Evolutionary conservation across 1,140 invertebrate species (phyloP).

Genomic region (Macrotrachela quadricornifera): DNA sequence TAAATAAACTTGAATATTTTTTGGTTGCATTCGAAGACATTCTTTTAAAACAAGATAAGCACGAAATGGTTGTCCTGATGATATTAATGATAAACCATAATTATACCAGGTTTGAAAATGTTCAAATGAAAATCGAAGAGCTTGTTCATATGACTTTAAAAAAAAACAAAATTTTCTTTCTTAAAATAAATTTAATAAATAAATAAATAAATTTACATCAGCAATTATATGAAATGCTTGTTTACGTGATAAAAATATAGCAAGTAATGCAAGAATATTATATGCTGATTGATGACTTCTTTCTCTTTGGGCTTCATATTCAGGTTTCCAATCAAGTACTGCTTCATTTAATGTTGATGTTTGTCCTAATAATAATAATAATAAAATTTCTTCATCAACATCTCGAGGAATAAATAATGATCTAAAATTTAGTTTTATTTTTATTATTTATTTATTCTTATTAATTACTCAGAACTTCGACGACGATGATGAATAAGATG

Average conservation of each 20-base stretch:
- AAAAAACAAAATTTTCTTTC: background rate
- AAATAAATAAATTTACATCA: background rate
- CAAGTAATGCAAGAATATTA: too few species aligned
- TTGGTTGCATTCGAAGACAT: conserved; percentile 46
- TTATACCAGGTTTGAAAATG: conserved; percentile 84
- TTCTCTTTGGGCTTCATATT: too few species aligned
- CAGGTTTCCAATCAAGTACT: too few species aligned
- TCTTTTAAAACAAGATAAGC: conserved; percentile 52
- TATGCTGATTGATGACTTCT: too few species aligned
- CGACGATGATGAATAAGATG: too few species aligned
- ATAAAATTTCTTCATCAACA: conserved; percentile 67
- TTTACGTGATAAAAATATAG: too few species aligned
- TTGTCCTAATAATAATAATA: conserved; percentile 53
- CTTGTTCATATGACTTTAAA: conserved; percentile 59
- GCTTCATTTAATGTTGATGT: conserved; percentile 6
- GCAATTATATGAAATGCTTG: background rate
- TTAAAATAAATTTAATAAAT: background rate
- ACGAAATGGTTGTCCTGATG: conserved; percentile 28
- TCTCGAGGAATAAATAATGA: conserved; percentile 39
- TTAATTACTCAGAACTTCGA: too few species aligned
- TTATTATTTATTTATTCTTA: too few species aligned
- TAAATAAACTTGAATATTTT: conserved; percentile 46
- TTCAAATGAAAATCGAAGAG: conserved; percentile 84
- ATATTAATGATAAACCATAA: conserved; percentile 48
- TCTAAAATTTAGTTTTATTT: too few species aligned